Percentiles rank a stretch among this genome's conserved stretches.
These are phyloP conservation scores for Bugulina stolonifera DNA, from an alignment of 2,888 invertebrate genomes.

Conservation along the genomic window DNA sequence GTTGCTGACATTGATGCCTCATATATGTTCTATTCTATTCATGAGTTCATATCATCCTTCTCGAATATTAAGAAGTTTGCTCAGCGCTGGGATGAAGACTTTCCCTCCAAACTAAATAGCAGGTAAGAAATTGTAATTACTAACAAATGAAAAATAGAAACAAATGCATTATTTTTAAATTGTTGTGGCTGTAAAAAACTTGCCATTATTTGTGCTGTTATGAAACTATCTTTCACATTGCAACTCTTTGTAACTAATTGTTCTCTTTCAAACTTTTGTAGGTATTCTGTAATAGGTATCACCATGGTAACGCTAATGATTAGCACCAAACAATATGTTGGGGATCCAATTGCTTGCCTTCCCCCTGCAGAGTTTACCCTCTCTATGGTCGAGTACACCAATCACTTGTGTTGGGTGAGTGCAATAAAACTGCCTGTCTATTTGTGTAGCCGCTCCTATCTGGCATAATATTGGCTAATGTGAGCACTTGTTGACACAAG, in stretches of 20 bases:
- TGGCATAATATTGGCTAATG: too few relatives aligned
- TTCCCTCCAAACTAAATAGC: slow-evolving; percentile 16
- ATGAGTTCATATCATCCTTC: slow-evolving; percentile 20
- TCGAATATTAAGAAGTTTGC: slow-evolving; percentile 23
- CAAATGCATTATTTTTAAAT: too few relatives aligned
- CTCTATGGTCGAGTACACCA: slow-evolving; percentile 57
- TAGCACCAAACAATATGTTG: slow-evolving; percentile 89
- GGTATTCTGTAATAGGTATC: slow-evolving; percentile 62
- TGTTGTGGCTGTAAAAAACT: too few relatives aligned
- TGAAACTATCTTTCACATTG: too few relatives aligned
- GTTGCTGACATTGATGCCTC: slow-evolving; percentile 19
- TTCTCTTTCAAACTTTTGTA: too few relatives aligned
- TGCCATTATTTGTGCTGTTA: too few relatives aligned
- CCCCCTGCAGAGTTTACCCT: slow-evolving; percentile 57
- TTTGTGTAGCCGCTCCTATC: too few relatives aligned
- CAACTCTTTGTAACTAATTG: too few relatives aligned
- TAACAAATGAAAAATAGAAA: too few relatives aligned
- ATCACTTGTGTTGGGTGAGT: slow-evolving; percentile 56
- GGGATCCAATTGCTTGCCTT: slow-evolving; percentile 89
- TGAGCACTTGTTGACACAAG: too few relatives aligned
- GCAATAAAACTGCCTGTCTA: too few relatives aligned
- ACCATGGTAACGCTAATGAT: slow-evolving; percentile 87
- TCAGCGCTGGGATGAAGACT: slow-evolving; percentile 24
- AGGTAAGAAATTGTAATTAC: too few relatives aligned
- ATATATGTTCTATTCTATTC: slow-evolving; percentile 24